These are phyloP conservation scores for Meda fulgida DNA, from an alignment of 2,797 vertebrate species.

Conservation along the genomic window DNA sequence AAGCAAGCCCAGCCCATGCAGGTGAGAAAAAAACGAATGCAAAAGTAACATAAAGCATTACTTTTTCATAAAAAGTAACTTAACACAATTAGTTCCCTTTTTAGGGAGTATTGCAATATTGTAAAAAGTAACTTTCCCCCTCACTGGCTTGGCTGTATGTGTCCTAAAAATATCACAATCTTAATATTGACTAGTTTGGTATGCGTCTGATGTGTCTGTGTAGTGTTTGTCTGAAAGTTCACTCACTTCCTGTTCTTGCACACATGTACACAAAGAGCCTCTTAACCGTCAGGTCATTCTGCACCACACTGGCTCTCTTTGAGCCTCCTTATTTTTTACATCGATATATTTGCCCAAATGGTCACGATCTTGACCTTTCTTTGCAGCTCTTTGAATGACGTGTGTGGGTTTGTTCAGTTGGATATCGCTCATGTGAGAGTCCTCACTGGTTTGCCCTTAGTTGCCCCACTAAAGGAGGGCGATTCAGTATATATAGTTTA, in stretches of 20 bases:
- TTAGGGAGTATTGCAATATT: background rate
- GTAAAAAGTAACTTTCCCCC: background rate
- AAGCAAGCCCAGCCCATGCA: too few species aligned
- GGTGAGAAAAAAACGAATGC: too few species aligned
- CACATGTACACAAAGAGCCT: conserved; percentile 46
- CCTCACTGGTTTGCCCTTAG: background rate
- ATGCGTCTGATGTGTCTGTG: background rate
- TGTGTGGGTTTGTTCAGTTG: conserved; percentile 26
- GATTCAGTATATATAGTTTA: background rate
- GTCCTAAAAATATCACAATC: background rate
- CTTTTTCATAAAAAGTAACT: too few species aligned
- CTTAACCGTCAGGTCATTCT: conserved; percentile 11
- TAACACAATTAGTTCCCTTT: background rate
- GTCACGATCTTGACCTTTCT: conserved; percentile 26
- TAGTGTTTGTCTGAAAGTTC: conserved; percentile 1
- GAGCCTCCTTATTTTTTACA: conserved; percentile 42
- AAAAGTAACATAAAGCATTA: too few species aligned
- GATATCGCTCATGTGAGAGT: conserved; percentile 28
- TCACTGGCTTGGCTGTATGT: background rate
- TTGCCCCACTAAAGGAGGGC: background rate
- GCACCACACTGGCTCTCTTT: conserved; percentile 51
- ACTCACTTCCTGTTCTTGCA: background rate
- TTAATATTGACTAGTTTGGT: background rate
- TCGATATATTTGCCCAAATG: conserved; percentile 50
- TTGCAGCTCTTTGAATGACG: conserved; percentile 40